These are phyloP conservation scores for Ormyrus nitidulus DNA, from an alignment of 2,888 invertebrate genomes.

Conservation along the genomic window DNA sequence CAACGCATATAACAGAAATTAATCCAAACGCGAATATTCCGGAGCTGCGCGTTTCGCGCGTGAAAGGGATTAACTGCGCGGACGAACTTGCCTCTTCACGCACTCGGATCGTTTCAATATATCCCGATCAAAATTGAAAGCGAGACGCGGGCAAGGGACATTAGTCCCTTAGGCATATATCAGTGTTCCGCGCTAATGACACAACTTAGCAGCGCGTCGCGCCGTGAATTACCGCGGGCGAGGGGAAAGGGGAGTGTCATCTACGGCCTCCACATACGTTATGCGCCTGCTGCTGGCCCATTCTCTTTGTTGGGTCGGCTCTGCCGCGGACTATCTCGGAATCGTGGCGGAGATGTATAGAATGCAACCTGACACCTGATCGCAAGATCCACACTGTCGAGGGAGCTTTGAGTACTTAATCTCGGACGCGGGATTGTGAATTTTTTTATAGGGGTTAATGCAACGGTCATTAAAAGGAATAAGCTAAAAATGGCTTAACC, in stretches of 20 bases:
- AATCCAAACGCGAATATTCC: not conserved
- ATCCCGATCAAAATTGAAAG: slow-evolving; percentile 37
- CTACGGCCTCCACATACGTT: slow-evolving; percentile 58
- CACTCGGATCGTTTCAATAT: slow-evolving; percentile 23
- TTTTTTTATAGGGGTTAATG: too few relatives aligned
- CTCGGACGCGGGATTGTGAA: too few relatives aligned
- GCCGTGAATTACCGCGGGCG: slow-evolving; percentile 1
- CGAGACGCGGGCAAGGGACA: not conserved
- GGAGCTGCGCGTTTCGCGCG: not conserved
- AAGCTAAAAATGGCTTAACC: too few relatives aligned
- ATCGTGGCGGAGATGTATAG: not conserved
- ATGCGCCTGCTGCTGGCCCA: slow-evolving; percentile 51
- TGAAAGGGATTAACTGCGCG: slow-evolving; percentile 12
- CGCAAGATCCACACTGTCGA: too few relatives aligned
- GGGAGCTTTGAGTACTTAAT: too few relatives aligned
- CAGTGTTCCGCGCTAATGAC: slow-evolving; percentile 36
- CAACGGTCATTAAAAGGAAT: too few relatives aligned
- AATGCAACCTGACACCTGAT: too few relatives aligned
- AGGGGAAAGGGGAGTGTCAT: slow-evolving; percentile 35
- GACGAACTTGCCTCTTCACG: not conserved
- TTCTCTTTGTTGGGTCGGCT: not conserved
- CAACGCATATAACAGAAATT: not conserved
- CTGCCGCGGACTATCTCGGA: not conserved
- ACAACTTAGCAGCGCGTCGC: slow-evolving; percentile 28
- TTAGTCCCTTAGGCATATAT: slow-evolving; percentile 27